Evolutionary conservation across 2,888 invertebrate species (phyloP).

Genomic region (Meghimatium bilineatum): DNA sequence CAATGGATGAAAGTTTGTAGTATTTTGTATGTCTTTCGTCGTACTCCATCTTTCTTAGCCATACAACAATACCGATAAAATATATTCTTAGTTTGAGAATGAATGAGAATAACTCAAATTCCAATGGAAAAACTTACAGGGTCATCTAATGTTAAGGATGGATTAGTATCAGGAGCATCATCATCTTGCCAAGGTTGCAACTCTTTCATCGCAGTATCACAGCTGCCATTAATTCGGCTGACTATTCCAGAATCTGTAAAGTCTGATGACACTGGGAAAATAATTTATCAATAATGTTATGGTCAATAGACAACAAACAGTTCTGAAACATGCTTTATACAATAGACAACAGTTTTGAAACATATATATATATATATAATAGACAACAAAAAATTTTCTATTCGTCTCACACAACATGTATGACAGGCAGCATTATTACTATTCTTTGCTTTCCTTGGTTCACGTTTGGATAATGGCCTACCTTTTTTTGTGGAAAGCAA

Average conservation of each 20-base stretch:
- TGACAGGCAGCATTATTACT: too few relatives aligned
- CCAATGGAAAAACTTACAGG: constrained; percentile 1
- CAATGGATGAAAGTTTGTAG: too few relatives aligned
- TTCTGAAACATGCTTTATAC: background rate
- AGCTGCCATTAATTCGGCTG: constrained; percentile 58
- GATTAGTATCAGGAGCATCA: constrained; percentile 28
- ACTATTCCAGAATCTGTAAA: constrained; percentile 45
- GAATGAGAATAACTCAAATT: too few relatives aligned
- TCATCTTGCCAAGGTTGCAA: constrained; percentile 91
- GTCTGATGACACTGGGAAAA: constrained; percentile 16
- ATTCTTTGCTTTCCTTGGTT: too few relatives aligned
- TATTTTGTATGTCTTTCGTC: too few relatives aligned
- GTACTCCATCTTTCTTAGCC: too few relatives aligned
- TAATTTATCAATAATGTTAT: background rate
- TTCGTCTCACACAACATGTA: too few relatives aligned
- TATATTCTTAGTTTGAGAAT: too few relatives aligned
- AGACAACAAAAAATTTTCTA: too few relatives aligned
- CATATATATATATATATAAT: constrained; percentile 22
- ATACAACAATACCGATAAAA: too few relatives aligned
- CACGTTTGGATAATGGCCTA: too few relatives aligned
- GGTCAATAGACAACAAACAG: background rate
- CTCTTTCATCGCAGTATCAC: constrained; percentile 82
- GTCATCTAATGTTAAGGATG: constrained; percentile 36
- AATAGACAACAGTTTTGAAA: background rate
- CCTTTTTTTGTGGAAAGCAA: too few relatives aligned